Base-by-base conservation (phyloP, 2,113 vertebrate species). In the Corythornis madagascariensis region DNA sequence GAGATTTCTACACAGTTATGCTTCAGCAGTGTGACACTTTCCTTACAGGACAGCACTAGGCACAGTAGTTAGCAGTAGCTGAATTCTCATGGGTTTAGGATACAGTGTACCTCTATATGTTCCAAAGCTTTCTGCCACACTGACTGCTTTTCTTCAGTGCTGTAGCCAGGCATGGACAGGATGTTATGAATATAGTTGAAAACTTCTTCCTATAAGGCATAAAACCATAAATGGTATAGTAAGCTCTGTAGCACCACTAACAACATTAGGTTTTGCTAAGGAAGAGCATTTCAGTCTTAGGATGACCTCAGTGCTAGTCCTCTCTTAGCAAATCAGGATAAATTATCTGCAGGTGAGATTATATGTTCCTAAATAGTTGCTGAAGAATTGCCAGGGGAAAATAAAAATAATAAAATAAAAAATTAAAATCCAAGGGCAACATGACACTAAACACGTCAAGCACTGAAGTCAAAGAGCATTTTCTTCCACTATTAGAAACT, bases 151-250 rank as follows among this genome's bases (percentile, higher is more conserved):
- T 99, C 99, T 90, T 99, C 98, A 5, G 96, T 35, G 21, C 97
- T 98, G 96, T 99, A 99, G 31, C 98, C 99, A 45, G 99, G 98
- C 96, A 99, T 98, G 40, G 99, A 99, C 72, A 99, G 97, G 86
- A 99, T 98, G 84, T 99, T 99, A 96, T 99, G 99, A 89, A 99
- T 98, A 61, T 99, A 99, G 96, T 97, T 99, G 97, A 99, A 99
- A 92, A 99, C 97, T 85, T 99, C 99, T 85, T 98, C 98, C 99
- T 99, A 95, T 47, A 93, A 79, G 73, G 35, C 43, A 97, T 28
- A 95, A 93, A 90, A 19, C 38, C 29, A 33, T 16, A 80, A 88
- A 71, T 11, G 28, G 15, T 56, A 33, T 5, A 64, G 35, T 12
- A 55, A 11, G 26, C 12, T 76, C 79, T 74, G 55, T 61, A 81